Conservation (phyloP, 2,113 vertebrate species). For the Hypocryptadius cinnamomeus region DNA sequence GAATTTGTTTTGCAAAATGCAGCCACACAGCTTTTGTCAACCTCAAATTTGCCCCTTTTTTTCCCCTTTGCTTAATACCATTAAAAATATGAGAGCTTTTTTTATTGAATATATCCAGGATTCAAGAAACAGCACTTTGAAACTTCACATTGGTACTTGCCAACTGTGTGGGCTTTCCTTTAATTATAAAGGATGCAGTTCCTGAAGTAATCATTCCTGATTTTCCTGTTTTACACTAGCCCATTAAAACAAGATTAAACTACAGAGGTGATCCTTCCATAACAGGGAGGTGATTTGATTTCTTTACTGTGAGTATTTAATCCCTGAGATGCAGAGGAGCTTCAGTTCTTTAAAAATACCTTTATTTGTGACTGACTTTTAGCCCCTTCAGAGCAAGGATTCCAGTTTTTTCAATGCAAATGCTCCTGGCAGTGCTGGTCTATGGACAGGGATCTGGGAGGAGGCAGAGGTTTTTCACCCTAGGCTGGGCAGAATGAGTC, state of each 20-base stretch:
- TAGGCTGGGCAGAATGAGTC: not conserved
- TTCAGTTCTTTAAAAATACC: not conserved
- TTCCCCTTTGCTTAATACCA: not conserved
- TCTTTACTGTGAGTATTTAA: not conserved
- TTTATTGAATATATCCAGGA: not conserved
- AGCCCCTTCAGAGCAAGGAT: not conserved
- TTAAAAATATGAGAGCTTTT: not conserved
- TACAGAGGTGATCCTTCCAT: not conserved
- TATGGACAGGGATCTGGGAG: not conserved
- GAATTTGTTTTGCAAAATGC: not conserved
- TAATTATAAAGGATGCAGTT: slow-evolving; percentile 36
- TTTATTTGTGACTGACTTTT: not conserved
- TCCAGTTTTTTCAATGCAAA: not conserved
- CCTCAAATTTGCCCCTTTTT: not conserved
- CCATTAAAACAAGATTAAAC: not conserved
- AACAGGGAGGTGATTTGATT: not conserved
- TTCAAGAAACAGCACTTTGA: not conserved
- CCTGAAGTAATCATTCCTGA: slow-evolving; percentile 34
- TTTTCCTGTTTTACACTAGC: slow-evolving; percentile 40
- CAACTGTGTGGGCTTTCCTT: not conserved
- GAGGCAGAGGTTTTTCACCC: not conserved
- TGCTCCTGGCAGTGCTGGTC: not conserved
- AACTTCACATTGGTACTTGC: not conserved
- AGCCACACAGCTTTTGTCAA: not conserved
- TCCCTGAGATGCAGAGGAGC: not conserved